Evolutionary conservation across 2,797 vertebrate species (phyloP).

Genomic region (Xenopus petersii): DNA sequence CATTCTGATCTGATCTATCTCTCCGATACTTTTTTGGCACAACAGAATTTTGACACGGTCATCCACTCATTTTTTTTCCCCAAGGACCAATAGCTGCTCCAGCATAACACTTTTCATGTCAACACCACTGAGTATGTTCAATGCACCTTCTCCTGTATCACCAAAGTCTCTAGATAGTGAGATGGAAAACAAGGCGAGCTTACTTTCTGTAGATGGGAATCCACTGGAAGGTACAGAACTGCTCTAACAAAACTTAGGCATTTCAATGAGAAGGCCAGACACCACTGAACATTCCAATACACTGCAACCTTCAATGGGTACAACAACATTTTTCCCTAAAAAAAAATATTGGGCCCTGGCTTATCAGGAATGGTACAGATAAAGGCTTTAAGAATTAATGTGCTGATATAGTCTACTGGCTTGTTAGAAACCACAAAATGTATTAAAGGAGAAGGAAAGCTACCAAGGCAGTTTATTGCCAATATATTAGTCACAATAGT

Average conservation of each 20-base stretch:
- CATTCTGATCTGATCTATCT: conserved; percentile 60
- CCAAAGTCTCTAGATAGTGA: conserved; percentile 85
- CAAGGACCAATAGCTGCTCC: conserved; percentile 75
- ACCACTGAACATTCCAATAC: conserved; percentile 76
- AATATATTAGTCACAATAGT: conserved; percentile 76
- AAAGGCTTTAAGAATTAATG: conserved; percentile 77
- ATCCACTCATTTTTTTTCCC: conserved; percentile 68
- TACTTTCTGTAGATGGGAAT: conserved; percentile 52
- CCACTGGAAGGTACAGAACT: conserved; percentile 49
- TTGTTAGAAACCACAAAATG: conserved; percentile 80
- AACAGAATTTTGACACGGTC: conserved; percentile 77
- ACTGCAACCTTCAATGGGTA: conserved; percentile 73
- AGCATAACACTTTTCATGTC: conserved; percentile 74
- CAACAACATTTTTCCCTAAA: conserved; percentile 75
- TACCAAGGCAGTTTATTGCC: not conserved
- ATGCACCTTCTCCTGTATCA: conserved; percentile 68
- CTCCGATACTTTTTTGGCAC: conserved; percentile 86
- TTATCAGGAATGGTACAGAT: conserved; percentile 77
- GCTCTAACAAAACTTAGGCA: conserved; percentile 55
- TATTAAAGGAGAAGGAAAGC: conserved; percentile 58
- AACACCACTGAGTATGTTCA: conserved; percentile 62
- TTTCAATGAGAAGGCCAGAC: conserved; percentile 82
- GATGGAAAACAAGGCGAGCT: conserved; percentile 72
- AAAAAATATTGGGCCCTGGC: conserved; percentile 50
- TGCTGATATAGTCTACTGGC: conserved; percentile 73